These are phyloP conservation scores for Steinernema feltiae DNA, from an alignment of 1,140 invertebrate species.

Conservation along the genomic window DNA sequence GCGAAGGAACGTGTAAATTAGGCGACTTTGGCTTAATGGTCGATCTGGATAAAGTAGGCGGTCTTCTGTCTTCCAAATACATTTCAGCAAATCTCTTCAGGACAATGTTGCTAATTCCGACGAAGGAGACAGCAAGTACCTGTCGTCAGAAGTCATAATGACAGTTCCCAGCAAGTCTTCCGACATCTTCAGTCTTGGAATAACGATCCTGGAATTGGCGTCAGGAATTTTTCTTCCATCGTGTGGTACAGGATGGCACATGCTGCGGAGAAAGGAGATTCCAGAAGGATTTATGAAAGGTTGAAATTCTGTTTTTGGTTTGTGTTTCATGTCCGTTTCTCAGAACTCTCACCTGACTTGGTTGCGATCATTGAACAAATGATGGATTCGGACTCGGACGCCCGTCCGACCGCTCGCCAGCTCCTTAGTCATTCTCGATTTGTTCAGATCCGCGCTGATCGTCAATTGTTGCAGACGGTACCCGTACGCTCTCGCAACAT, in stretches of 20 bases:
- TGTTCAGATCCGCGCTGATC: no score
- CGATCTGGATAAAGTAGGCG: conserved; percentile 65
- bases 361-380: not conserved
- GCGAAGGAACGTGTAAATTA: conserved; percentile 66
- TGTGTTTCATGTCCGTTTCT: no score
- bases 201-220: conserved; percentile 62
- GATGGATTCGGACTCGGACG: not conserved
- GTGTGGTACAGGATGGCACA: not conserved
- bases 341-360: not conserved
- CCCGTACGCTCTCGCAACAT: no score
- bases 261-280: not conserved
- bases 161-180: conserved; percentile 65
- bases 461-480: no score
- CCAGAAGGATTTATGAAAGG: not conserved
- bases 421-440: no score
- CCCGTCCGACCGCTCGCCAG: no score
- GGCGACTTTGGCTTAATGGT: conserved; percentile 72
- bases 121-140: conserved; percentile 72
- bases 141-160: conserved; percentile 69
- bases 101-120: conserved; percentile 61
- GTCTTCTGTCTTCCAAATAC: not conserved
- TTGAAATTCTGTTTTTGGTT: no score
- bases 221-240: not conserved
- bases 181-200: conserved; percentile 61
- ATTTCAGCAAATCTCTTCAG: conserved; percentile 48